phyloP scores from a whole-genome alignment of 2,113 vertebrate genomes.

The Odontophorus gujanensis region DNA sequence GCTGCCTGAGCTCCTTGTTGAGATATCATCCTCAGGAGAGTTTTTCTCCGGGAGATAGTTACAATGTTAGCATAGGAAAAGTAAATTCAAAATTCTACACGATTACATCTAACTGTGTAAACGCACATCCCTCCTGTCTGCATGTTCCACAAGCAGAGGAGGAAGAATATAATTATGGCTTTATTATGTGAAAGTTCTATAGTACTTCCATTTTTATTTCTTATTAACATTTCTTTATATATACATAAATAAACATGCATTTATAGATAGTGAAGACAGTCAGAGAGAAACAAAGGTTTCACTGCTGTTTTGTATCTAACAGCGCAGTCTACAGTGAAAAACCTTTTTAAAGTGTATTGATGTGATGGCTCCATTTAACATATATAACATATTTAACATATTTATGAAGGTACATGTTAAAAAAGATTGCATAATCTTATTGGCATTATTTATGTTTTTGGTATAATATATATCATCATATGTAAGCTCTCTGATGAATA shows the following conservation, averaged over 20 bases:
- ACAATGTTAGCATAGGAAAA: background rate
- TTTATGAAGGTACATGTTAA: background rate
- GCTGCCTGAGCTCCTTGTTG: background rate
- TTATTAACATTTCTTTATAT: background rate
- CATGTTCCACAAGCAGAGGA: background rate
- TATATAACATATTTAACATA: background rate
- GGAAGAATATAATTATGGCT: background rate
- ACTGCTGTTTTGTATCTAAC: background rate
- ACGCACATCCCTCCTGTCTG: background rate
- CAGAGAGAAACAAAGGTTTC: background rate
- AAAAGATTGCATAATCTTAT: background rate
- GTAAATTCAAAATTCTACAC: constrained; percentile 28
- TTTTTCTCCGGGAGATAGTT: background rate
- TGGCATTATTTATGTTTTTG: constrained; percentile 30
- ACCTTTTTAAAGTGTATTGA: background rate
- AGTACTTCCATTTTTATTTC: constrained; percentile 45
- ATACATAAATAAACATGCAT: background rate
- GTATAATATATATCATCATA: constrained; percentile 57
- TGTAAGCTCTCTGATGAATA: background rate
- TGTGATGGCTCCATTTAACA: background rate
- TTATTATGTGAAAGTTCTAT: background rate
- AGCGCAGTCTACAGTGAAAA: background rate
- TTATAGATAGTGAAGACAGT: background rate
- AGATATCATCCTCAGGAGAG: background rate
- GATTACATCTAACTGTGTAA: constrained; percentile 13